phyloP scores from a whole-genome alignment of 2,888 invertebrate genomes.

The Cremastinae sp. region DNA sequence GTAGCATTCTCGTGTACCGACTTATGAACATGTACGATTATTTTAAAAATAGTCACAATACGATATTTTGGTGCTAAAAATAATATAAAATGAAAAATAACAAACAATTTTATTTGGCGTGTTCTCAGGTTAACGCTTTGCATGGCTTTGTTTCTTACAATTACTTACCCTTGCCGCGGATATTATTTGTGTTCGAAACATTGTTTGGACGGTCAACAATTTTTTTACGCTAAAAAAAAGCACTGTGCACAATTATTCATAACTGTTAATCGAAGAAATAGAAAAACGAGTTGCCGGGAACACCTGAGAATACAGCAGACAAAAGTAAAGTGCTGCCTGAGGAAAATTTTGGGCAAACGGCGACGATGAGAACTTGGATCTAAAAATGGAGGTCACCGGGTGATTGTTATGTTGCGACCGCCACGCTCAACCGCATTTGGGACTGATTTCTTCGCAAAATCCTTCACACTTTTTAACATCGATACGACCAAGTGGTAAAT shows the following conservation, averaged over 20 bases:
- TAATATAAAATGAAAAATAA: not conserved
- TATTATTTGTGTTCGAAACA: conserved; percentile 47
- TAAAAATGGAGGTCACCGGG: conserved; percentile 72
- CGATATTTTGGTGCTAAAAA: too few relatives aligned
- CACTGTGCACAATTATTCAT: not conserved
- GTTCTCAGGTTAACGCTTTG: conserved; percentile 27
- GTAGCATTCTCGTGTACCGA: too few relatives aligned
- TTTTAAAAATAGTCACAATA: too few relatives aligned
- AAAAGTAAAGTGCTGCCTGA: conserved; percentile 54
- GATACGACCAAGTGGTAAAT: conserved; percentile 58
- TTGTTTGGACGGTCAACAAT: conserved; percentile 13
- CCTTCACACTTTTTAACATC: conserved; percentile 42
- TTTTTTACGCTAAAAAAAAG: not conserved
- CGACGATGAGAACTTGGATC: conserved; percentile 67
- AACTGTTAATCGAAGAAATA: not conserved
- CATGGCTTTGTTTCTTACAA: not conserved
- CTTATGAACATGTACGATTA: too few relatives aligned
- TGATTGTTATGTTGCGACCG: conserved; percentile 59
- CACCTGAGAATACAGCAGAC: conserved; percentile 7
- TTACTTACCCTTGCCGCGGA: conserved; percentile 48
- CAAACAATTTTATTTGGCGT: not conserved
- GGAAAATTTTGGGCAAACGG: conserved; percentile 65
- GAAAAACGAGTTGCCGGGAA: not conserved
- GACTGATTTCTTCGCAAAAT: conserved; percentile 59
- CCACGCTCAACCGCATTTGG: conserved; percentile 57